Evolutionary conservation across 1,140 invertebrate species (phyloP).

Genomic region (Drosophila pseudoobscura): DNA sequence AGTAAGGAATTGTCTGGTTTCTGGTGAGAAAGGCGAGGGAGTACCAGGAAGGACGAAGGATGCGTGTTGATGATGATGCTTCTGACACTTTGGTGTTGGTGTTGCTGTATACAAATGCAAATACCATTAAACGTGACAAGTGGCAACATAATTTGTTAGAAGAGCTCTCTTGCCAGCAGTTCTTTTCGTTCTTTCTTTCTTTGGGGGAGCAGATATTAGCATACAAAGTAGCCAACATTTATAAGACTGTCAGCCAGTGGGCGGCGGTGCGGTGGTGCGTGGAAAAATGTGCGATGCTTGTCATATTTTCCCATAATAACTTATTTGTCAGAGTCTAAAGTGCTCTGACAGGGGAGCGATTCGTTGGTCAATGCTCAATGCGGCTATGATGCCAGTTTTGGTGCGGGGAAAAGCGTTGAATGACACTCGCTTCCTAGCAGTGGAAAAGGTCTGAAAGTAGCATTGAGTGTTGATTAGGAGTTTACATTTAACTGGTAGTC

Average conservation of each 20-base stretch:
- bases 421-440: neutral
- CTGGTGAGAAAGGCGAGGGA: neutral
- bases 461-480: no score
- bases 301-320: constrained; percentile 79
- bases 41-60: constrained; percentile 23
- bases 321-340: constrained; percentile 54
- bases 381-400: constrained; percentile 28
- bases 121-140: constrained; percentile 82
- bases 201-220: constrained; percentile 54
- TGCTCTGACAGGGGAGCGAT: constrained; percentile 11
- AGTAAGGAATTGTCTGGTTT: constrained; percentile 19
- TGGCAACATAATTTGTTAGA: constrained; percentile 81
- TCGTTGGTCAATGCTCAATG: constrained; percentile 45
- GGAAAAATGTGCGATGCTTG: constrained; percentile 56
- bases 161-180: constrained; percentile 41
- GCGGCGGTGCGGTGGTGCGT: neutral
- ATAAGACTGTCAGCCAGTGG: constrained; percentile 33
- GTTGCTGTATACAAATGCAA: constrained; percentile 71
- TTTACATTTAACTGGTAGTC: no score
- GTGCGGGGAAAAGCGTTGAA: neutral
- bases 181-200: constrained; percentile 24
- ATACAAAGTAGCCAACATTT: constrained; percentile 73
- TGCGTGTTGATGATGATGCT: constrained; percentile 60
- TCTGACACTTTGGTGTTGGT: constrained; percentile 66
- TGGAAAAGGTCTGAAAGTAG: no score